Percentiles rank a stretch among this genome's conserved stretches.
Conservation (phyloP, 2,888 invertebrate species). For the Amphipyra tragopoginis region DNA sequence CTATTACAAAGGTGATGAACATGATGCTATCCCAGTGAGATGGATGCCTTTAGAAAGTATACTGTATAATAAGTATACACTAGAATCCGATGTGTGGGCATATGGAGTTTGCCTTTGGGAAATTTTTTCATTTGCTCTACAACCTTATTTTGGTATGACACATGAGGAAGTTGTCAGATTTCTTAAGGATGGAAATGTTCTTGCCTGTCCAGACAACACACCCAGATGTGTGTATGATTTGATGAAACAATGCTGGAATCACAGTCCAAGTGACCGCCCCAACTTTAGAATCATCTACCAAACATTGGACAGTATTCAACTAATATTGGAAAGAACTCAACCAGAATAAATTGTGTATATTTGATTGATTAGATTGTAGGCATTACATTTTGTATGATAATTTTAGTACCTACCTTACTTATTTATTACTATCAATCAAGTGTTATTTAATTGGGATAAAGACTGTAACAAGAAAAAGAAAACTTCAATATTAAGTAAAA, state of each 20-base stretch:
- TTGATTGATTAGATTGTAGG: constrained; percentile 54
- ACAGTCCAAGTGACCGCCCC: constrained; percentile 95
- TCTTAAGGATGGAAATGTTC: constrained; percentile 97
- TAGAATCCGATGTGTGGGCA: constrained; percentile 99
- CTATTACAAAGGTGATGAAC: constrained; percentile 98
- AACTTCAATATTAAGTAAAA: no score
- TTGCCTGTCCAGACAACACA: constrained; percentile 97
- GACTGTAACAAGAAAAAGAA: background rate
- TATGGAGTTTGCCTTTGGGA: constrained; percentile 99
- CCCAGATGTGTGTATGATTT: constrained; percentile 96
- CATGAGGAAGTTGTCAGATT: constrained; percentile 99
- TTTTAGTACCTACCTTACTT: constrained; percentile 39
- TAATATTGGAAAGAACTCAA: constrained; percentile 86
- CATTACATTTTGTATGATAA: constrained; percentile 56
- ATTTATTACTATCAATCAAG: constrained; percentile 34
- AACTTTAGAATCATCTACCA: constrained; percentile 95
- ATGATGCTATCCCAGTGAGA: constrained; percentile 98
- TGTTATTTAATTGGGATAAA: constrained; percentile 29
- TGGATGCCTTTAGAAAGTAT: constrained; percentile 99
- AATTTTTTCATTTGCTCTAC: constrained; percentile 98
- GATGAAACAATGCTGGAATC: constrained; percentile 98
- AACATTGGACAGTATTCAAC: constrained; percentile 92
- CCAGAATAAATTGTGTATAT: constrained; percentile 71
- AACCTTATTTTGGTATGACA: constrained; percentile 99
- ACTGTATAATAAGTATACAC: constrained; percentile 98